phyloP scores from a whole-genome alignment of 2,113 vertebrate species.

The Cinclus cinclus region DNA sequence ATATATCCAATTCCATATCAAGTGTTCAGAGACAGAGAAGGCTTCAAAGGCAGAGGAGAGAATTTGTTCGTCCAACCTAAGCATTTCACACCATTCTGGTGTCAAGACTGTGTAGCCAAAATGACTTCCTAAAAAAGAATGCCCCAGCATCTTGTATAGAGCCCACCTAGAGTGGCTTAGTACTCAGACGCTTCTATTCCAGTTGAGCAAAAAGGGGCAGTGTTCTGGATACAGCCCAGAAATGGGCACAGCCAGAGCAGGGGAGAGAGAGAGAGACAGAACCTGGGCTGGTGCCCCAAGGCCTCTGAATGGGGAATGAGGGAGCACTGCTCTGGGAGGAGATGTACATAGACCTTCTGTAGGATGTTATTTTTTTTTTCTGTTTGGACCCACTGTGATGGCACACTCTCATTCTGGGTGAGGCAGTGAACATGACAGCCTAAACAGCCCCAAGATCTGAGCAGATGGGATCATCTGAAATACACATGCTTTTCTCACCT shows the following conservation, averaged over 20 bases:
- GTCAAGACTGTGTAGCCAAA: neutral
- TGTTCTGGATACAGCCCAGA: neutral
- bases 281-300: neutral
- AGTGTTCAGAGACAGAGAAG: neutral
- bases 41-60: neutral
- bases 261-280: neutral
- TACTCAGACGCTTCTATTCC: neutral
- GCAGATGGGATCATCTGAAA: neutral
- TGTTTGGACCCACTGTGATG: neutral
- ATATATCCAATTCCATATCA: neutral
- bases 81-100: neutral
- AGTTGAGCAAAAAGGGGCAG: neutral
- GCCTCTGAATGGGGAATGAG: neutral
- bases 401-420: neutral
- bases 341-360: accelerated
- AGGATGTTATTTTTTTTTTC: neutral
- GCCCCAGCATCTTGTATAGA: neutral
- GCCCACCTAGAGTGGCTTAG: neutral
- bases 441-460: neutral
- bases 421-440: neutral
- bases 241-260: neutral
- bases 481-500: neutral
- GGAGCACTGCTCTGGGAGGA: neutral
- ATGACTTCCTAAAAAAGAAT: neutral
- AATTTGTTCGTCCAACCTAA: neutral